Evolutionary conservation across 1,140 invertebrate species (phyloP), one percentile per base, ranked within the genome.

Genomic region (Oscheius sp.): DNA sequence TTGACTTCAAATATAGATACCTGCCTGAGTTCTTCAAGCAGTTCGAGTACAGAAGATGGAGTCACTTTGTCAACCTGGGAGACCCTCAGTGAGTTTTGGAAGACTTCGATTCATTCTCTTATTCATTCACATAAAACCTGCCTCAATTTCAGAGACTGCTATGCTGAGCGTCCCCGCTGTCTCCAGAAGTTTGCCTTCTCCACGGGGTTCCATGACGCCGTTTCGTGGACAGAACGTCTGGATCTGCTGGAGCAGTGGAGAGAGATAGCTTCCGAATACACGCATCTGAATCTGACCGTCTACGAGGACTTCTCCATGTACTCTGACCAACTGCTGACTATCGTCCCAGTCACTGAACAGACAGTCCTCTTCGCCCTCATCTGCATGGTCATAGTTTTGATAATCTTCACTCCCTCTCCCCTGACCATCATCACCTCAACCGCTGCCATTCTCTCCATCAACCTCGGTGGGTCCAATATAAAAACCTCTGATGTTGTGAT

Each of bases 391-490:
- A 66, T 87, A 15, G 81, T 86, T 10, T 78, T 86, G 1, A 77
- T 85, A 13, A 49, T 87, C 26, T 87, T 87, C 70, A 85, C 87
- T 34, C 87, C 87, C 1, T 81, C 85, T 42, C 80, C 85, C 26
- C 66, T 82, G 15, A 80, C 86, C 18, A 82, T 87, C 13, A 64
- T 85, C 2, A 83, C 84, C 20, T 84, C 86, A 3, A 82, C 83
- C 18, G 34, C 81, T 3, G 78, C 82, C 52, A 83, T 87, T 61
- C 70, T 85, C 3, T 85, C 84, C 58, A 86, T 87, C 34, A 83
- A 83, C 67, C 63, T 84, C 36, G 82, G 81, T 63, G 10, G 42
- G 42, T 45, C 23, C 23, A 45, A 45, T 18, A 23, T 18, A 45
- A 45, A 23, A 45, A 15, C 0, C 18, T 45, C 23, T 45, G 18